These are phyloP conservation scores for Nasonovia ribisnigri DNA, from an alignment of 2,888 invertebrate genomes.

Conservation along the genomic window DNA sequence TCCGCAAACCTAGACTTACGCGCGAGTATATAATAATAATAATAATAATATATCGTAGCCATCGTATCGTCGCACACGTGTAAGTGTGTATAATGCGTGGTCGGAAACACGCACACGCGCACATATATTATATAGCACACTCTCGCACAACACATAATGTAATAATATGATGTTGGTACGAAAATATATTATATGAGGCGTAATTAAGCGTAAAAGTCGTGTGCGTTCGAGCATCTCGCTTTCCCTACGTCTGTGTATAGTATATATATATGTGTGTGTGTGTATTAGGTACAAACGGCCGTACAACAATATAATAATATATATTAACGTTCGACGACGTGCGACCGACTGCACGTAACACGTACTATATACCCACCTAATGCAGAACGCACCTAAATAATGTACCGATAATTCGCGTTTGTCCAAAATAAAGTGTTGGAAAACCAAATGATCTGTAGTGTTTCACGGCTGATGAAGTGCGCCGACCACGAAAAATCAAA, in stretches of 20 bases:
- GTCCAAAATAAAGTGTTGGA: background rate
- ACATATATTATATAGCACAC: background rate
- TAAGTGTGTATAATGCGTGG: background rate
- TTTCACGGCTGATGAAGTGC: background rate
- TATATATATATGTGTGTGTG: background rate
- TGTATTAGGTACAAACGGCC: background rate
- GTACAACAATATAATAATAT: slow-evolving; percentile 7
- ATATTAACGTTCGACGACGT: slow-evolving; percentile 1
- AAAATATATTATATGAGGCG: slow-evolving; percentile 9
- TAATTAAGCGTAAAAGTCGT: slow-evolving; percentile 27
- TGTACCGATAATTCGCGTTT: background rate
- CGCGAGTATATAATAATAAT: background rate
- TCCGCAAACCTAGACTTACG: background rate
- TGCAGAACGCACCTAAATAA: background rate
- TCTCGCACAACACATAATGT: background rate
- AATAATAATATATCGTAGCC: too few species aligned
- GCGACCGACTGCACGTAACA: background rate
- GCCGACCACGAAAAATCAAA: background rate
- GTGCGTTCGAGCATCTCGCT: slow-evolving; percentile 18
- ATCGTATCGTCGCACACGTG: background rate
- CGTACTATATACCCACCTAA: background rate
- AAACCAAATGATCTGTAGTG: background rate
- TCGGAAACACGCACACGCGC: background rate
- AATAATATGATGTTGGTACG: background rate
- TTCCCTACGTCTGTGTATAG: background rate